Percentiles rank a stretch among this genome's conserved stretches.
phyloP scores from a whole-genome alignment of 1,140 invertebrate species.

The Sarcophaga bullata region DNA sequence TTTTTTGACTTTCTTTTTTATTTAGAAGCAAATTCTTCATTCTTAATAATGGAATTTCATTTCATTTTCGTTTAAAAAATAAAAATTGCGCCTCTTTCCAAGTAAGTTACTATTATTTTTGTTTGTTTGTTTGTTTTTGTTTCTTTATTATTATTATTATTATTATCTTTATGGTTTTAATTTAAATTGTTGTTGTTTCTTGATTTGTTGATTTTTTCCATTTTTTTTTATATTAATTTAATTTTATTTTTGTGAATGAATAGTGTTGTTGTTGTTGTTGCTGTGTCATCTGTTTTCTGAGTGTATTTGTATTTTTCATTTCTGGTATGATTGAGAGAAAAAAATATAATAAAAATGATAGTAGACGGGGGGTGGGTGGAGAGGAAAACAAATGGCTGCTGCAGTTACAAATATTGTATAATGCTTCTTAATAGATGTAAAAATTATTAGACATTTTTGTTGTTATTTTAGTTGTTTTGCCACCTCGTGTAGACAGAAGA shows the following conservation, averaged over 20 bases:
- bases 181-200: constrained; percentile 43
- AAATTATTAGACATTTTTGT: constrained; percentile 20
- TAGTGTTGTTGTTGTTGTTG: constrained; percentile 47
- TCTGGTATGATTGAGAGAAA: constrained; percentile 35
- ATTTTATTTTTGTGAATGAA: constrained; percentile 29
- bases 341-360: no score
- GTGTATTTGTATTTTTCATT: constrained; percentile 3
- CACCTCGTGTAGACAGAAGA: constrained; percentile 16
- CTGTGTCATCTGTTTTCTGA: constrained; percentile 1
- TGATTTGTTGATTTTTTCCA: constrained; percentile 35
- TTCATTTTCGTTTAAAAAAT: constrained; percentile 52
- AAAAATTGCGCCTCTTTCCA: constrained; percentile 60
- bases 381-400: constrained; percentile 39
- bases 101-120: constrained; percentile 45
- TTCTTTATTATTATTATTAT: constrained; percentile 39
- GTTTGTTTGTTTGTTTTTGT: neutral
- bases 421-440: constrained; percentile 35
- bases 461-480: constrained; percentile 31
- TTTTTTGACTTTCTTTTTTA: constrained; percentile 1
- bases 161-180: constrained; percentile 51
- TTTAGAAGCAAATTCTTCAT: neutral
- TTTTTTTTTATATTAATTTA: constrained; percentile 45
- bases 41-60: neutral
- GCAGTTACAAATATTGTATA: constrained; percentile 34
- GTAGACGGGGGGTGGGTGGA: neutral